Base-by-base conservation (phyloP, 1,140 invertebrate genomes). In the Rhizoglyphus robini region DNA sequence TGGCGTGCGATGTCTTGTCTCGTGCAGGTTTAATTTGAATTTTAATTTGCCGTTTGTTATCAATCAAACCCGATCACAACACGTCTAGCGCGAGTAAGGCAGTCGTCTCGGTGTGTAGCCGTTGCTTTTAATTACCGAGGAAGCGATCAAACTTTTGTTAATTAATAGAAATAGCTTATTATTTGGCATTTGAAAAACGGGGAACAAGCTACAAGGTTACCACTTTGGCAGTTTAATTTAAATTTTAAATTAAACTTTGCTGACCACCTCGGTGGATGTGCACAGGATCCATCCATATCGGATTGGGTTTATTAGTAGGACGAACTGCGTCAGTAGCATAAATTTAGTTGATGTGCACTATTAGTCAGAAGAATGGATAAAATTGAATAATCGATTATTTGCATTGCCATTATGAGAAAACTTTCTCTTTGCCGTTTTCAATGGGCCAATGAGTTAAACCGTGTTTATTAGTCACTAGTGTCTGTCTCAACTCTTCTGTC, bases 41-140 rank as follows among this genome's bases (percentile, higher is more conserved):
- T 54, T 54, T 32, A 54, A 54, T 54, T 54, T 54, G 51, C 51
- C 41, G n/a, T 54, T 20, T 23, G 51, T 54, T 54, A 54, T 54
- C 51, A 54, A 54, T 54, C 51, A 54, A 54, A 54, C 8, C 23
- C 8, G 51, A 11, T 15, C 51, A 46, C 41, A n/a, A n/a, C n/a
- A n/a, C n/a, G n/a, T n/a, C n/a, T n/a, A n/a, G n/a, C n/a, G n/a
- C n/a, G n/a, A n/a, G n/a, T 23, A 46, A 15, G 15, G 23, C 41
- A 46, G 41, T 23, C 41, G 23, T 46, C 41, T 46, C 41, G 8
- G 23, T 54, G 51, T 54, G 51, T 54, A 20, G 51, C 8, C 23
- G 51, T 54, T 54, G 20, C 51, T 54, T 54, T 54, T 54, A 54
- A 54, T 54, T 54, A 54, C 51, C 51, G 51, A 54, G 23, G 41